phyloP scores from a whole-genome alignment of 1,140 invertebrate species.

The Drosophila kepulauana region DNA sequence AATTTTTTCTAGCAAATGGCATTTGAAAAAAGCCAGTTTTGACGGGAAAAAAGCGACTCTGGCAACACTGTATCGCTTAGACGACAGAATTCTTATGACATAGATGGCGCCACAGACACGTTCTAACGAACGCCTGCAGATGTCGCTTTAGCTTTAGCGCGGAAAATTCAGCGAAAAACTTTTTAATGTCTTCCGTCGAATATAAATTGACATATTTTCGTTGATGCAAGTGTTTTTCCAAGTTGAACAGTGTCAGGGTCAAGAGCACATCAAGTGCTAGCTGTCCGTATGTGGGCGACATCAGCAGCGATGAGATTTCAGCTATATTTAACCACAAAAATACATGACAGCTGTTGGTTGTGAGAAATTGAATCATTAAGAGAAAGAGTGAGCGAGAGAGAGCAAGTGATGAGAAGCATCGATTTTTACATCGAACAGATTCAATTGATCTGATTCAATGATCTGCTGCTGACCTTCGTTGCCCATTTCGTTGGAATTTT shows the following conservation, averaged over 20 bases:
- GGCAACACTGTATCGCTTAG: not conserved
- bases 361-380: slow-evolving; percentile 1
- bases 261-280: slow-evolving; percentile 41
- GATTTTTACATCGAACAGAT: slow-evolving; percentile 4
- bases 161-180: not conserved
- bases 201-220: slow-evolving; percentile 6
- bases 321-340: slow-evolving; percentile 54
- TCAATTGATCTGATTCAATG: slow-evolving; percentile 21
- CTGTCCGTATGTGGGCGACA: slow-evolving; percentile 16
- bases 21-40: no score
- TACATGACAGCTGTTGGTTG: slow-evolving; percentile 11
- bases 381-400: not conserved
- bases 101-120: not conserved
- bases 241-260: slow-evolving; percentile 61
- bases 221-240: not conserved
- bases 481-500: slow-evolving; percentile 39
- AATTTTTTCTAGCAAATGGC: no score
- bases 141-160: not conserved
- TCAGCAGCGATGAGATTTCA: slow-evolving; percentile 28
- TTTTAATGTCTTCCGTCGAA: not conserved
- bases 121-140: not conserved
- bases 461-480: slow-evolving; percentile 49
- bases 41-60: no score
- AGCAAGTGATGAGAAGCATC: not conserved
- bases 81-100: not conserved